Evolutionary conservation across 2,888 invertebrate species (phyloP).

Genomic region (Polylopha cassiicola): DNA sequence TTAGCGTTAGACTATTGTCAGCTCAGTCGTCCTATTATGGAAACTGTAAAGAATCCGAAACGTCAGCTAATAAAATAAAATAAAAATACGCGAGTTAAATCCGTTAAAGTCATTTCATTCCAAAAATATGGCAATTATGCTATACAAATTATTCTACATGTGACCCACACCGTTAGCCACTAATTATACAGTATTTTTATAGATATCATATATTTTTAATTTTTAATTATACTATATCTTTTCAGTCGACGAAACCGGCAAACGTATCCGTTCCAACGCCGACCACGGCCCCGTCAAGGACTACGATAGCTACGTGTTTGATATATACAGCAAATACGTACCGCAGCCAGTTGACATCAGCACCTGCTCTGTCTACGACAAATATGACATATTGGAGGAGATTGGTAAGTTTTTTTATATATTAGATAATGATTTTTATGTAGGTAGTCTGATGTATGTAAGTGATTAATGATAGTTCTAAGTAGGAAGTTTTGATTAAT

Average conservation of each 20-base stretch:
- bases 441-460: slow-evolving; percentile 5
- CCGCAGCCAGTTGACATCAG: slow-evolving; percentile 99
- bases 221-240: neutral
- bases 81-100: too few species aligned
- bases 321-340: slow-evolving; percentile 97
- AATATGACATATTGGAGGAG: slow-evolving; percentile 99
- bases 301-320: slow-evolving; percentile 98
- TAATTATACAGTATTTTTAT: neutral
- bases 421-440: neutral
- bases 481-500: too few species aligned
- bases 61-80: too few species aligned
- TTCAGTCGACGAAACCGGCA: slow-evolving; percentile 87
- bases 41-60: too few species aligned
- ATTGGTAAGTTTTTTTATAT: slow-evolving; percentile 81
- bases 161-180: neutral
- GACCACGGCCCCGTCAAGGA: slow-evolving; percentile 93
- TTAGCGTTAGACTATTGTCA: too few species aligned
- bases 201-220: neutral
- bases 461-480: too few species aligned
- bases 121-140: neutral
- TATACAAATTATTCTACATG: neutral
- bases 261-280: slow-evolving; percentile 92
- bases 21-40: too few species aligned
- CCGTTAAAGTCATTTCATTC: too few species aligned
- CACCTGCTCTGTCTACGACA: slow-evolving; percentile 95